phyloP scores from a whole-genome alignment of 1,140 invertebrate genomes.

The Nymphalis io region DNA sequence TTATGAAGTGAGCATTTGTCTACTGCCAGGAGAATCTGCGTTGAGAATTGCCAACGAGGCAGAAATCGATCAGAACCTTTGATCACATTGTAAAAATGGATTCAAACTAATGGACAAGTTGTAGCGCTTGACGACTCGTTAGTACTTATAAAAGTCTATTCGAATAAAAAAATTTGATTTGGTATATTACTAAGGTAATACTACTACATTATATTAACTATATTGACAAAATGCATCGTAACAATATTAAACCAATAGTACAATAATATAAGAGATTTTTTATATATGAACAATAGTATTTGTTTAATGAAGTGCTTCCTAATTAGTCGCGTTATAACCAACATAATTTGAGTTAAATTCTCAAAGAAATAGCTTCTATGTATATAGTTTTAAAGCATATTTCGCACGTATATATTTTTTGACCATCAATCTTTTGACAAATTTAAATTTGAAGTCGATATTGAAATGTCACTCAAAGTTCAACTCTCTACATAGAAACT shows the following conservation, averaged over 20 bases:
- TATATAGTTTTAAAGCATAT: not conserved
- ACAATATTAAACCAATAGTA: not conserved
- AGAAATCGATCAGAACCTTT: too few relatives aligned
- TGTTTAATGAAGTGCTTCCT: constrained; percentile 57
- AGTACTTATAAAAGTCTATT: too few relatives aligned
- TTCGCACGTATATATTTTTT: not conserved
- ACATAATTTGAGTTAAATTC: not conserved
- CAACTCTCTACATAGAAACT: not conserved
- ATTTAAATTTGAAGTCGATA: not conserved
- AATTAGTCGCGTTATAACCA: constrained; percentile 42
- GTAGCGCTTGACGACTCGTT: too few relatives aligned
- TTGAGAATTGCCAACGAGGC: too few relatives aligned
- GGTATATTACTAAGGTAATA: too few relatives aligned
- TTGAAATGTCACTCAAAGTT: not conserved
- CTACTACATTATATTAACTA: too few relatives aligned
- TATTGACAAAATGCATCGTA: too few relatives aligned
- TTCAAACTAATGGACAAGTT: too few relatives aligned
- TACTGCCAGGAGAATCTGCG: too few relatives aligned
- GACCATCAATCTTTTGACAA: not conserved
- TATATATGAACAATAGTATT: constrained; percentile 33
- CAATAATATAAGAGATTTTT: not conserved
- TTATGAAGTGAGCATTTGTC: too few relatives aligned
- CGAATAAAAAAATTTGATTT: too few relatives aligned
- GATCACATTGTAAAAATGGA: too few relatives aligned
- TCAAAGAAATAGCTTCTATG: not conserved